phyloP scores from a whole-genome alignment of 2,797 vertebrate species.

The Lacerta agilis region DNA sequence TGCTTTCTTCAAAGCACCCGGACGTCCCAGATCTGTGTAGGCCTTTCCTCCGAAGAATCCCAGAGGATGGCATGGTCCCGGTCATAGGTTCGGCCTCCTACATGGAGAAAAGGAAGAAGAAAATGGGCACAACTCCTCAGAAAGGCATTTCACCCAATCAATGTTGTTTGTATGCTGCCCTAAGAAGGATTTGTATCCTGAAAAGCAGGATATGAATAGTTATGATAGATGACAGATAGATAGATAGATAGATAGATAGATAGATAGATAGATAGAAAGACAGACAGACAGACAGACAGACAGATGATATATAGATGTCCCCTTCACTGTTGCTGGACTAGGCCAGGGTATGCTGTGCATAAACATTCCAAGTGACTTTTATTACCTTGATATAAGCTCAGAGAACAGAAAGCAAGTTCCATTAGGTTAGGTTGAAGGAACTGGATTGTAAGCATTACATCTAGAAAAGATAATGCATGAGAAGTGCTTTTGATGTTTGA shows the following conservation, averaged over 20 bases:
- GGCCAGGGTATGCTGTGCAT: too few species aligned
- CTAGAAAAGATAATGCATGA: too few species aligned
- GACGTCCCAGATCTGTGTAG: constrained; percentile 87
- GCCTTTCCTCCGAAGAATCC: constrained; percentile 78
- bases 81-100: constrained; percentile 90
- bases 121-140: neutral
- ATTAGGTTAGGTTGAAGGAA: too few species aligned
- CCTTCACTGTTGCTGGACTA: neutral
- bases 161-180: too few species aligned
- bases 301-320: neutral
- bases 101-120: rapidly evolving
- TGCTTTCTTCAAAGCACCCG: constrained; percentile 78
- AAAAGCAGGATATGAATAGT: too few species aligned
- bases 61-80: constrained; percentile 87
- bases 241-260: neutral
- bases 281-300: too few species aligned
- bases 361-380: too few species aligned
- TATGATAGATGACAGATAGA: neutral
- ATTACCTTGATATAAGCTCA: too few species aligned
- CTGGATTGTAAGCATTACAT: too few species aligned
- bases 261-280: neutral
- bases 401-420: too few species aligned
- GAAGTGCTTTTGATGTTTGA: too few species aligned
- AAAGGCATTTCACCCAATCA: neutral
- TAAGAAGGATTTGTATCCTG: too few species aligned